A percentile compares a stretch with the other conserved stretches of the same genome.
Evolutionary conservation across 1,140 invertebrate genomes (phyloP).

Genomic region (Nephila pilipes): DNA sequence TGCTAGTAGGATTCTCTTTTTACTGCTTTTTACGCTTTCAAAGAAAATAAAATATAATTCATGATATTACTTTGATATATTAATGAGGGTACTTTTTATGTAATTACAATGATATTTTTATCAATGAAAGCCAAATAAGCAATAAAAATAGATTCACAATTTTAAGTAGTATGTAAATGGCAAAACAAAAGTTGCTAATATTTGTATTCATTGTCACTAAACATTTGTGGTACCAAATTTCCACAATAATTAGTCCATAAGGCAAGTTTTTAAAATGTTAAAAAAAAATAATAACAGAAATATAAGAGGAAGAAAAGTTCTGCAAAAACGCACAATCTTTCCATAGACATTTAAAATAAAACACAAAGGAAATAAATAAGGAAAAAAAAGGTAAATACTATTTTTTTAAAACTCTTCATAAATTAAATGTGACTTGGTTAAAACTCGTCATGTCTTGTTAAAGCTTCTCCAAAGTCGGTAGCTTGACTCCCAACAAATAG

Average conservation of each 20-base stretch:
- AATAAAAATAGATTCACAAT: background rate
- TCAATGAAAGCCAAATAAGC: conserved; percentile 12
- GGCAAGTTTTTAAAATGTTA: background rate
- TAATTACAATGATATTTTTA: background rate
- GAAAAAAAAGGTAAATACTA: conserved; percentile 34
- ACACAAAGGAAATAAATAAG: background rate
- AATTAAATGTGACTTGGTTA: conserved; percentile 80
- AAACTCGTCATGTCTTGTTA: conserved; percentile 96
- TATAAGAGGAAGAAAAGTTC: conserved; percentile 8
- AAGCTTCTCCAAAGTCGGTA: conserved; percentile 98
- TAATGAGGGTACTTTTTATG: background rate
- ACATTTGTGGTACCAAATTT: background rate
- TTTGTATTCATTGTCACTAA: background rate
- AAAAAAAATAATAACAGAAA: background rate
- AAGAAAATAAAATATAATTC: background rate
- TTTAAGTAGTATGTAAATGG: conserved; percentile 19
- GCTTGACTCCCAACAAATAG: conserved; percentile 99
- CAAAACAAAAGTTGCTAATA: background rate
- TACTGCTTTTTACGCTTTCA: background rate
- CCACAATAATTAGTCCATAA: background rate
- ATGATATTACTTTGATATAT: background rate
- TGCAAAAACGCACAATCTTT: conserved; percentile 43
- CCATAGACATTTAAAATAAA: background rate
- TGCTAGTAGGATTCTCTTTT: background rate
- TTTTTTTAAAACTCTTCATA: background rate